These are phyloP conservation scores for Conomelus anceps DNA, from an alignment of 2,888 invertebrate species.

Conservation along the genomic window DNA sequence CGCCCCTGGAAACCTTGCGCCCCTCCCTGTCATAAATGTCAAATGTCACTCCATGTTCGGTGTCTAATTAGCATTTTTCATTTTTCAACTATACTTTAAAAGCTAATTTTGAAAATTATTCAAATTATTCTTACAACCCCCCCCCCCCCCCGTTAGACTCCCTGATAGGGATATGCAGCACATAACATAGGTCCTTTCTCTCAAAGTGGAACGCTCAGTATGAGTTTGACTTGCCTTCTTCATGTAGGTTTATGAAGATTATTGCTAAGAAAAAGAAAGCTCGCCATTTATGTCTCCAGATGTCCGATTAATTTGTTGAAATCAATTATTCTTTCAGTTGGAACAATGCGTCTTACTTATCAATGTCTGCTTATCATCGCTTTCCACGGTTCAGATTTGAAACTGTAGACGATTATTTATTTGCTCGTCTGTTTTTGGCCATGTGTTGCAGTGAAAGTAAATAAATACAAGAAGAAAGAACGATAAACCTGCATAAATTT, in stretches of 20 bases:
- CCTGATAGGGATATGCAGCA: not conserved
- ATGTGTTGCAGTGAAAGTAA: not conserved
- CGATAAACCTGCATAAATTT: not conserved
- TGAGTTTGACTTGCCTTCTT: not conserved
- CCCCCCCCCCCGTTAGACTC: not conserved
- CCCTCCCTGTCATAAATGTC: no score
- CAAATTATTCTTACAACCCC: not conserved
- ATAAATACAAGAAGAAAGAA: not conserved
- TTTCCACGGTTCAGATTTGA: not conserved
- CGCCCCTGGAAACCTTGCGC: no score
- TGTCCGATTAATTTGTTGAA: not conserved
- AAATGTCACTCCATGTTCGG: no score
- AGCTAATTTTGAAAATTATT: not conserved
- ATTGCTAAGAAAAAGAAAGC: not conserved
- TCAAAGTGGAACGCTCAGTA: not conserved
- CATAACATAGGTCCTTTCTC: not conserved
- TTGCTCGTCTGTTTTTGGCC: not conserved
- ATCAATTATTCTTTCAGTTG: not conserved
- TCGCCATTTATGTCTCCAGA: not conserved
- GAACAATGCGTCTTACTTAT: not conserved
- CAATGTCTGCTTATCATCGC: not conserved
- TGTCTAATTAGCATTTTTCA: no score
- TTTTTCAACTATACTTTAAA: no score
- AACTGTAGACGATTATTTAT: not conserved
- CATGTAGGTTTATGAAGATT: not conserved